Base-by-base conservation (phyloP, 2,113 vertebrate species). In the Gnathonemus echidnorhynchus region DNA sequence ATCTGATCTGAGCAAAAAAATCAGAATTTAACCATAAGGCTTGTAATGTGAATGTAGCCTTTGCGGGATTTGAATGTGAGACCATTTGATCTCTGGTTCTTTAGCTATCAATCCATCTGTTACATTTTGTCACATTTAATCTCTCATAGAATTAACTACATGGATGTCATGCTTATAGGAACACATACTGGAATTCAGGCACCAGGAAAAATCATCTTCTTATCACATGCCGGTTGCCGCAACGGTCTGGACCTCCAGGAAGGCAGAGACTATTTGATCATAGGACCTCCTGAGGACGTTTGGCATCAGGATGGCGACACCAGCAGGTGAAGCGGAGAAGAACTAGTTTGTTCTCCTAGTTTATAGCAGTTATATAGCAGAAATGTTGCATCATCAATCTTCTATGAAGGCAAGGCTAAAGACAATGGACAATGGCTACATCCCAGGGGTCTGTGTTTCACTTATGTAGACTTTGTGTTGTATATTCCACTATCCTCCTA, bases 171-270 rank as follows among this genome's bases (percentile, higher is more conserved):
- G 49, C 39, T 0, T 39, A 0, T 86, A 96, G 96, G 95, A 19
- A 53, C 90, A 52, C 95, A 96, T 87, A 89, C 89, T 3, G 94
- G 92, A 46, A 83, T 96, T 19, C 77, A 88, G 6, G 87, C 31
- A 0, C 93, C 93, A 10, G 92, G 95, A 56, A 93, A 0, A 19
- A 94, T 94, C 88, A 2, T 93, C 6, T 96, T 96, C 89, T 91
- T 96, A 91, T 95, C 95, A n/a, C 94, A 96, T 11, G 94, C 94
- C 11, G 91, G 91, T 86, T 96, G 96, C 91, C 95, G 95, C 90
- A 92, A 92, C 0, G 90, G 91, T 35, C 91, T 96, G 53, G 87
- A 87, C 31, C 91, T 96, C 50, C 89, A 91, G 83, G 39, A 19
- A 66, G 95, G 93, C 50, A 93, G 93, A 80, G 91, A 94, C n/a